Base-by-base conservation (phyloP, 2,888 invertebrate genomes). In the Petrophora chlorosata region DNA sequence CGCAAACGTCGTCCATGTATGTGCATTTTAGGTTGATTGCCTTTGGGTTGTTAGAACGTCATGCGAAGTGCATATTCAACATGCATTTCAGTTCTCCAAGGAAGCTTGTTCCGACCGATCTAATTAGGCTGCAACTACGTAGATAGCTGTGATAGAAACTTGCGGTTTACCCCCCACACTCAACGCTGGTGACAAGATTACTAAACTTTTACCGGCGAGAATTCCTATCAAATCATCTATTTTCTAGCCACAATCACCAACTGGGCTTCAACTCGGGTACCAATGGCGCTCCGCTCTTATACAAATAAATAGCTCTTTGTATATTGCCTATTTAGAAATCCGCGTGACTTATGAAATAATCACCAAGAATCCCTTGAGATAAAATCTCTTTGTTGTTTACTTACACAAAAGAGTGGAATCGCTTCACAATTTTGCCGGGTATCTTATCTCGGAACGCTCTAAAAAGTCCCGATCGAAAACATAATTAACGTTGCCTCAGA, bases 111-210 rank as follows among this genome's bases (percentile, higher is more conserved):
- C 70, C 54, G 41, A 60, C 61, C 70, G 76, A 82, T 82, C 76
- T 84, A 83, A 85, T 85, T 82, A 83, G 74, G 65, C 69, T 69
- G 66, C 75, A 70, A 71, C 72, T 73, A 63, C 66, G 64, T 73
- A 75, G 71, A 76, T 74, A 70, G 71, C 70, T 61, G 67, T 71
- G 70, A 81, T 81, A 71, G 76, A 77, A 82, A 79, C 78, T 83
- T 79, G 75, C 56, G 67, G 70, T 67, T 68, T 68, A 66, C 67
- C 68, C 70, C 66, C 63, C 72, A 67, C 72, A 67, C 68, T 72
- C 66, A 70, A 68, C 68, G 65, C 61, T 62, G 65, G 73, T 75
- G 75, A 79, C 74, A 73, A 73, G 75, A 80, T 82, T 80, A 76
- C 66, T 58, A 70, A 84, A 83, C 75, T 79, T 83, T 77, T 65